Percentiles rank a stretch among this genome's conserved stretches.
Conservation (phyloP, 2,888 invertebrate species). For the Watsonalla binaria region DNA sequence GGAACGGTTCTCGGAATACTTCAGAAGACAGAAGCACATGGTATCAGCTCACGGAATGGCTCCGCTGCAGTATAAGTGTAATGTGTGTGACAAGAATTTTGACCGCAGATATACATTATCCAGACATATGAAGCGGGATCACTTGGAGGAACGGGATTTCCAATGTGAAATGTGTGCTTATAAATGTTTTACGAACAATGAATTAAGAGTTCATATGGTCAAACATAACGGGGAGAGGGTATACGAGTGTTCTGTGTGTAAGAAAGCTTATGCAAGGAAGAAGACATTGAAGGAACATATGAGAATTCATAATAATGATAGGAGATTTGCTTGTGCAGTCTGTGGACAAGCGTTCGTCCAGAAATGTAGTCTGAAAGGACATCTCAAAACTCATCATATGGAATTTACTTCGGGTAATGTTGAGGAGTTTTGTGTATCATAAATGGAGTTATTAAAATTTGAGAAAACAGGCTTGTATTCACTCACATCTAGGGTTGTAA, state of each 20-base stretch:
- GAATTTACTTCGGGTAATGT: slow-evolving; percentile 28
- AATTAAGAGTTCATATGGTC: slow-evolving; percentile 52
- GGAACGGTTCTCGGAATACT: slow-evolving; percentile 55
- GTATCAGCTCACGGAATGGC: slow-evolving; percentile 49
- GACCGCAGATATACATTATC: slow-evolving; percentile 47
- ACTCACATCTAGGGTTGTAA: too few species aligned
- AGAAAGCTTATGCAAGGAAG: slow-evolving; percentile 59
- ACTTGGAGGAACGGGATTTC: slow-evolving; percentile 48
- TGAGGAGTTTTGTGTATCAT: background rate
- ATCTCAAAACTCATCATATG: slow-evolving; percentile 56
- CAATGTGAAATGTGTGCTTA: slow-evolving; percentile 41
- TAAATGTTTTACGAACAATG: slow-evolving; percentile 55
- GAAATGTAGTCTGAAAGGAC: slow-evolving; percentile 62
- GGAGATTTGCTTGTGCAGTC: slow-evolving; percentile 50
- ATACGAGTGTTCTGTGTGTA: slow-evolving; percentile 56
- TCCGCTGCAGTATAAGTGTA: slow-evolving; percentile 53
- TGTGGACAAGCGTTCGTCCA: slow-evolving; percentile 66
- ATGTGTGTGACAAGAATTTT: slow-evolving; percentile 50
- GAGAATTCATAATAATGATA: slow-evolving; percentile 61
- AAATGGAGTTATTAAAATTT: background rate
- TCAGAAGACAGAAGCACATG: slow-evolving; percentile 55
- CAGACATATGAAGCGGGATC: slow-evolving; percentile 54
- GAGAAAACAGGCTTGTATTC: background rate
- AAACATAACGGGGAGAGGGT: slow-evolving; percentile 55
- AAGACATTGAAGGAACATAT: slow-evolving; percentile 60